Percentiles rank a stretch among this genome's conserved stretches.
These are phyloP conservation scores for Leptoclinus maculatus DNA, from an alignment of 2,797 vertebrate genomes.

Conservation along the genomic window DNA sequence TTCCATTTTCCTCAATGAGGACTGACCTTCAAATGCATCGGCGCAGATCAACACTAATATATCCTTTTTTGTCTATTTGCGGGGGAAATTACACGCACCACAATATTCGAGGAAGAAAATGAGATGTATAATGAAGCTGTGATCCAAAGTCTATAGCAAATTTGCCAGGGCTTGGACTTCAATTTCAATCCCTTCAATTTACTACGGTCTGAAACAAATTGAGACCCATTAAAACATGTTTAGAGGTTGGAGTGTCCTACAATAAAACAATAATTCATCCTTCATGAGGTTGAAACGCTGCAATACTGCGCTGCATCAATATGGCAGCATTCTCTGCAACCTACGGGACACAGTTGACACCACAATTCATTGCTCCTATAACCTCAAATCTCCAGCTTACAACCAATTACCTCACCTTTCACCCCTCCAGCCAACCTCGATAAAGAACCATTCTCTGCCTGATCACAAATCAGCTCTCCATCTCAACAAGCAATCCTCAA, in stretches of 20 bases:
- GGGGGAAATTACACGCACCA: conserved; percentile 63
- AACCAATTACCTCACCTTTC: conserved; percentile 62
- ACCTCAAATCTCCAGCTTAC: conserved; percentile 59
- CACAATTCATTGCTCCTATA: conserved; percentile 37
- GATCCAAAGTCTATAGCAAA: conserved; percentile 61
- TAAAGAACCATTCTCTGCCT: conserved; percentile 53
- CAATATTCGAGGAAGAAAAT: conserved; percentile 69
- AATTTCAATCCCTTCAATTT: conserved; percentile 65
- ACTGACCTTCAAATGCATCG: conserved; percentile 76
- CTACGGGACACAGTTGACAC: conserved; percentile 20
- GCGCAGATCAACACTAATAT: conserved; percentile 66
- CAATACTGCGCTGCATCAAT: not conserved
- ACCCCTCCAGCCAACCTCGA: conserved; percentile 41
- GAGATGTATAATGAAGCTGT: conserved; percentile 69
- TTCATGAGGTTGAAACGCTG: conserved; percentile 1
- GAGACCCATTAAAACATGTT: conserved; percentile 46
- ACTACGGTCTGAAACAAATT: conserved; percentile 57
- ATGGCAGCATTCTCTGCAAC: conserved; percentile 1
- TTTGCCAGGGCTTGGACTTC: conserved; percentile 50
- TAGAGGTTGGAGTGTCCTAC: conserved; percentile 56
- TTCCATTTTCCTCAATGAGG: conserved; percentile 65
- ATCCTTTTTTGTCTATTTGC: conserved; percentile 71
- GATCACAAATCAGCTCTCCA: conserved; percentile 61
- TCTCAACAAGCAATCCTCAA: conserved; percentile 20
- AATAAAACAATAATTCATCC: conserved; percentile 23